Evolutionary conservation across 2,113 vertebrate species (phyloP).

Genomic region (Neoarius graeffei): DNA sequence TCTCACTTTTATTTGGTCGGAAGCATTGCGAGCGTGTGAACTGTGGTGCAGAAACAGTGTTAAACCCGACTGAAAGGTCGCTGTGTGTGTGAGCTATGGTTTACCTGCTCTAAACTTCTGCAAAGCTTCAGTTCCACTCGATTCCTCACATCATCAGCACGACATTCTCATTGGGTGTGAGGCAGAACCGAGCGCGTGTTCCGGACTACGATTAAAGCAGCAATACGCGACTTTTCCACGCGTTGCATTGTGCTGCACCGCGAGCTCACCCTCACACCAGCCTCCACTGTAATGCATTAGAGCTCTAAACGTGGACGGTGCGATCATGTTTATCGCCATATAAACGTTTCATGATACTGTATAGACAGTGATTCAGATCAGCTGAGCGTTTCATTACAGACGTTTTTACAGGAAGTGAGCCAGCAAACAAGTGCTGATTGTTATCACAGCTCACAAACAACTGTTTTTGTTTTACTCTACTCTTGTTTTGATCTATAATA

Average conservation of each 20-base stretch:
- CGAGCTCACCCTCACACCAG: background rate
- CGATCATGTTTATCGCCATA: background rate
- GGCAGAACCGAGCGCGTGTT: fast-evolving
- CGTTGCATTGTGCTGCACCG: background rate
- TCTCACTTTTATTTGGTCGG: background rate
- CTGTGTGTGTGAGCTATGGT: background rate
- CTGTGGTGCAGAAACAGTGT: background rate
- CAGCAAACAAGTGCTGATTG: background rate
- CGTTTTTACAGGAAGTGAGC: too few species aligned
- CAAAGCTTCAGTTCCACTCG: too few species aligned
- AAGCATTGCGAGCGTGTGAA: background rate
- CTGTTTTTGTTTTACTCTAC: too few species aligned
- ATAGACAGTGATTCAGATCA: background rate
- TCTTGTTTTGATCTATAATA: too few species aligned
- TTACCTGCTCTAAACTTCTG: background rate
- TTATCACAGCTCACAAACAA: too few species aligned
- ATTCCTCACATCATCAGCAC: too few species aligned
- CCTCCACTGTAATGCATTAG: background rate
- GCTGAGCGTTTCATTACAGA: background rate
- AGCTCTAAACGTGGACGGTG: background rate
- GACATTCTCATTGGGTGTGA: background rate
- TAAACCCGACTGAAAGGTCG: too few species aligned
- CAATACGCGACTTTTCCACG: background rate
- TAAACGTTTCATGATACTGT: background rate
- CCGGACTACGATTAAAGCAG: background rate